Conservation (phyloP, 2,113 vertebrate genomes). For the Cygnus atratus region DNA sequence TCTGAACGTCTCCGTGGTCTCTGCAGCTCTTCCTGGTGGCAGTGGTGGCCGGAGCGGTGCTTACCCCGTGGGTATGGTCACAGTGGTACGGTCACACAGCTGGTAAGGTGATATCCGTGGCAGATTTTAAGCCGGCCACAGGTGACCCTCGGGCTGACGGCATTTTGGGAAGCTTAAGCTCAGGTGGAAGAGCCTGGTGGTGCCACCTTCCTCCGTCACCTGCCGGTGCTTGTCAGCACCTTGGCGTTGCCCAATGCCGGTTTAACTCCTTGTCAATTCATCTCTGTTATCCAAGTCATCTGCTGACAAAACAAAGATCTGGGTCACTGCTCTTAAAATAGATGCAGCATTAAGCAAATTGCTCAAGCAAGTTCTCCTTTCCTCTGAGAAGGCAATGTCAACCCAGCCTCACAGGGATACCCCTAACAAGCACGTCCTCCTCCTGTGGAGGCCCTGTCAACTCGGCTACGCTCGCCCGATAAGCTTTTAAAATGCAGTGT, state of each 20-base stretch:
- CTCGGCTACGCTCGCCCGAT: neutral
- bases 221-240: neutral
- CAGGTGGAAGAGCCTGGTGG: neutral
- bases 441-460: neutral
- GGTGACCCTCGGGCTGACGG: neutral
- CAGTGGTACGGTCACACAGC: fast-evolving
- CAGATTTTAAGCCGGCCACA: neutral
- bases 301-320: constrained; percentile 68
- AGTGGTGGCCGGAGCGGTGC: neutral
- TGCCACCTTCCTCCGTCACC: neutral
- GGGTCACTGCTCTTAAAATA: constrained; percentile 64
- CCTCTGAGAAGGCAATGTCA: constrained; percentile 44
- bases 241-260: fast-evolving
- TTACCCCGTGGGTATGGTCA: neutral
- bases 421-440: neutral
- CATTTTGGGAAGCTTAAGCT: neutral
- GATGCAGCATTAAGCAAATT: constrained; percentile 55
- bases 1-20: neutral
- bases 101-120: neutral
- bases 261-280: constrained; percentile 52
- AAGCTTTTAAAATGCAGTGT: neutral
- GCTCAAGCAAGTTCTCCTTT: constrained; percentile 44
- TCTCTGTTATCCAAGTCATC: constrained; percentile 49
- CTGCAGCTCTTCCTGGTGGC: neutral
- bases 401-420: neutral